Evolutionary conservation across 2,888 invertebrate species (phyloP), one percentile per base, ranked within the genome.

Genomic region (Diogma glabrata): DNA sequence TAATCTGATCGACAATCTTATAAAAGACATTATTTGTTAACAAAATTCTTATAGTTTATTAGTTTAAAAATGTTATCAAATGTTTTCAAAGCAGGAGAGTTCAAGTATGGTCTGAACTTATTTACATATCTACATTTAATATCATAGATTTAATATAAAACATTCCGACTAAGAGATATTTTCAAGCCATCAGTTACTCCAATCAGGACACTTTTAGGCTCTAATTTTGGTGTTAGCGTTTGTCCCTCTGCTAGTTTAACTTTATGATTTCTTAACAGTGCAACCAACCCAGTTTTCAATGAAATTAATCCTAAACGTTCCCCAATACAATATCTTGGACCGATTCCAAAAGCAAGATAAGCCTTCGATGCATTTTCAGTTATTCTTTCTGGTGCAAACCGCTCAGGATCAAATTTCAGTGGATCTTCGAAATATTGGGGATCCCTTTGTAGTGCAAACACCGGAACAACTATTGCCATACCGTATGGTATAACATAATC

Each of bases 291-390:
- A 2, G 68, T 51, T 46, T 66, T 67, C 1, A 60, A 40, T 47
- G 68, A 66, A 1, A 69, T 55, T 4, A 67, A 47, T 1, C 66
- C 69, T 49, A 69, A 64, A 2, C 69, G 61, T 45, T 61, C 65
- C 14, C 69, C 69, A 51, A 69, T 66, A 51, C 69, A 69, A 51
- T 64, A 65, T 46, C 63, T 67, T 0, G 66, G 66, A 1, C 69
- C 69, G 5, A 54, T 50, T 1, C 69, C 69, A 45, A 70, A 70
- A 19, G 70, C 70, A 59, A 71, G 61, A 54, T 67, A 70, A 3
- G 67, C 63, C 36, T 63, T 68, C 3, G 68, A 64, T 3, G 54
- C 58, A 24, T 66, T 61, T 3, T 59, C 57, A n/a, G 61, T 58
- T 3, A 64, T 64, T 30, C 69, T 67, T 36, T 60, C 60, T 4